phyloP scores from a whole-genome alignment of 2,113 vertebrate genomes.

The Strix uralensis region DNA sequence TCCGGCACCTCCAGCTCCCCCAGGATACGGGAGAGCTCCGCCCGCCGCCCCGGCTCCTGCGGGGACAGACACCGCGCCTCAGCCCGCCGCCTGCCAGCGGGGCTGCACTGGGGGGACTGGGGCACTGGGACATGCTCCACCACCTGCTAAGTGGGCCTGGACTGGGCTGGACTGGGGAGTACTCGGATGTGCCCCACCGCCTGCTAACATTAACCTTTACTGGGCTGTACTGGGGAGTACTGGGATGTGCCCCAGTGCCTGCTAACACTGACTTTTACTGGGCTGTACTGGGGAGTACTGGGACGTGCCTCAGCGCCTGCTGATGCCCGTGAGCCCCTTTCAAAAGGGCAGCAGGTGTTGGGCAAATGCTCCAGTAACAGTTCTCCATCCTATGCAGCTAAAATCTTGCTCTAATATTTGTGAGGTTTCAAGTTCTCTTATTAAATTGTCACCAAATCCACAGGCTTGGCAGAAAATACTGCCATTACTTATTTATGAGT shows the following conservation, averaged over 20 bases:
- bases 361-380: accelerated
- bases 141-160: not conserved
- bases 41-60: conserved; percentile 84
- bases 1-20: conserved; percentile 82
- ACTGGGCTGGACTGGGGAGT: no score
- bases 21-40: conserved; percentile 90
- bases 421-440: not conserved
- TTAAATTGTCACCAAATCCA: not conserved
- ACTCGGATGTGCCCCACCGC: no score
- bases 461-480: not conserved
- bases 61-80: not conserved
- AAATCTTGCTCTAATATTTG: not conserved
- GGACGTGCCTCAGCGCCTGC: not conserved
- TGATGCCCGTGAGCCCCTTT: not conserved
- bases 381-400: not conserved
- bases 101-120: no score
- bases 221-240: not conserved
- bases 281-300: not conserved
- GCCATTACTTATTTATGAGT: accelerated
- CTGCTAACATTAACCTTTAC: not conserved
- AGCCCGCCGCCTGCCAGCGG: not conserved
- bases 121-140: no score
- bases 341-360: accelerated
- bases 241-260: accelerated
- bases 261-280: not conserved